Evolutionary conservation across 2,113 vertebrate genomes (phyloP).

Genomic region (Clarias macrocephalus): DNA sequence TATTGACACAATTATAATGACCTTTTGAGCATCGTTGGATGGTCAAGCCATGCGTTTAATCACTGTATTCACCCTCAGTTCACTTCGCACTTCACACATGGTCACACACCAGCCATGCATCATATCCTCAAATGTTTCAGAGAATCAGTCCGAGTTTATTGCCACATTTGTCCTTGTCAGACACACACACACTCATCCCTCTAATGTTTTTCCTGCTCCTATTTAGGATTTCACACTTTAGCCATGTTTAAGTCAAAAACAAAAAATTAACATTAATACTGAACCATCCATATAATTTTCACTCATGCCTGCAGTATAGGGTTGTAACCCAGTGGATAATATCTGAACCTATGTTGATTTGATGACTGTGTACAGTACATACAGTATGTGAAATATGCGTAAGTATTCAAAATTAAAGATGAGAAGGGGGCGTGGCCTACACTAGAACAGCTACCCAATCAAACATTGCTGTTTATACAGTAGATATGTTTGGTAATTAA

Average conservation of each 20-base stretch:
- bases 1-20: neutral
- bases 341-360: neutral
- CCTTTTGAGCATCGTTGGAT: neutral
- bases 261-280: neutral
- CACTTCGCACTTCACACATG: slow-evolving; percentile 27
- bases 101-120: slow-evolving; percentile 14
- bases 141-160: slow-evolving; percentile 8
- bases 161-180: slow-evolving; percentile 37
- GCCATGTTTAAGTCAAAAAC: neutral
- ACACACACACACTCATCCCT: neutral
- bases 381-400: too few species aligned
- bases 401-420: neutral
- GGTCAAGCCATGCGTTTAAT: neutral
- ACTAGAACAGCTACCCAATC: neutral
- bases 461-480: neutral
- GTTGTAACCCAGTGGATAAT: neutral
- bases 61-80: neutral
- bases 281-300: neutral
- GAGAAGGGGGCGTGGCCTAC: neutral
- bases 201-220: neutral
- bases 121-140: slow-evolving; percentile 6
- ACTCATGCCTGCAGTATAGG: neutral
- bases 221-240: neutral
- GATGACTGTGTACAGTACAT: neutral
- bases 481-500: neutral